A percentile compares a stretch with the other conserved stretches of the same genome.
These are phyloP conservation scores for Imbricaverruca yamaguchii DNA, from an alignment of 2,888 invertebrate species.

Conservation along the genomic window DNA sequence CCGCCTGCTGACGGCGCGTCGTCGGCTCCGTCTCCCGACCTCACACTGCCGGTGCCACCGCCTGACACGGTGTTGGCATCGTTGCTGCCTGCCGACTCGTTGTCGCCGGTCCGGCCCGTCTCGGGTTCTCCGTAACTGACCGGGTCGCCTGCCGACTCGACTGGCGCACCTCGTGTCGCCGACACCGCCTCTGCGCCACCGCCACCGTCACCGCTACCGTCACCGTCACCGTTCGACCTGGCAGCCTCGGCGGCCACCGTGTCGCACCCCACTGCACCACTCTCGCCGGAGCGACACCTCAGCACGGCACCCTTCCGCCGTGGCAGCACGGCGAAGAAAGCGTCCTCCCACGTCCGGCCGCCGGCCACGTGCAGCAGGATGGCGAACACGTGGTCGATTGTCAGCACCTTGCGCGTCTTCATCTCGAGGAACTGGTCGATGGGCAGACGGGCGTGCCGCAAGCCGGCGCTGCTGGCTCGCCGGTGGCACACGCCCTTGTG, in stretches of 20 bases:
- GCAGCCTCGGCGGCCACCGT: neutral
- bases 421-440: constrained; percentile 80
- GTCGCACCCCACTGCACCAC: neutral
- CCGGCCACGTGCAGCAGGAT: constrained; percentile 67
- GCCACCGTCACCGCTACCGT: neutral
- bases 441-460: constrained; percentile 77
- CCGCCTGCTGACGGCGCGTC: too few relatives aligned
- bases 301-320: constrained; percentile 59
- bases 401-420: constrained; percentile 86
- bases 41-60: too few relatives aligned
- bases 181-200: too few relatives aligned
- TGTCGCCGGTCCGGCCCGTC: too few relatives aligned
- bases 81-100: too few relatives aligned
- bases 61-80: too few relatives aligned
- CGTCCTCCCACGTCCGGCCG: constrained; percentile 68
- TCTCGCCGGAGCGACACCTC: neutral
- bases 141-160: too few relatives aligned
- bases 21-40: too few relatives aligned
- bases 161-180: too few relatives aligned
- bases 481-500: constrained; percentile 86
- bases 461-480: constrained; percentile 66
- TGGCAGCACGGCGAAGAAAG: constrained; percentile 68
- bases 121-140: too few relatives aligned
- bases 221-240: neutral
- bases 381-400: constrained; percentile 91